Evolutionary conservation across 1,140 invertebrate genomes (phyloP).

Genomic region (Diachasma alloeum): DNA sequence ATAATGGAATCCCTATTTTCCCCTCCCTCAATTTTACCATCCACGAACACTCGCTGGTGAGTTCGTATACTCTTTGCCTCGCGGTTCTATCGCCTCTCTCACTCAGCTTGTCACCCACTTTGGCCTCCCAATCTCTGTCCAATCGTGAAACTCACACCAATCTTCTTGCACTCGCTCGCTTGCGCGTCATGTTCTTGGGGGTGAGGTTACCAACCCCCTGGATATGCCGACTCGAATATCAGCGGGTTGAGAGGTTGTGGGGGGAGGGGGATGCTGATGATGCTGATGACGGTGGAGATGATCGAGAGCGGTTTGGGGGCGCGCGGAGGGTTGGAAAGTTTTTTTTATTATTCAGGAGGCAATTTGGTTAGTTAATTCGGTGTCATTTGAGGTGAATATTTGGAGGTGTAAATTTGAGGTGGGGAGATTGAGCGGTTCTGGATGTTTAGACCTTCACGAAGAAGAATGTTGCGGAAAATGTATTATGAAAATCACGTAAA

Average conservation of each 20-base stretch:
- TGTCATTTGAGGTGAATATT: too few species aligned
- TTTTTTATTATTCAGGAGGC: too few species aligned
- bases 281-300: too few species aligned
- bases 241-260: background rate
- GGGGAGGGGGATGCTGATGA: too few species aligned
- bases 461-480: too few species aligned
- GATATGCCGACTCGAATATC: background rate
- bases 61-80: background rate
- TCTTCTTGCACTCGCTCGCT: background rate
- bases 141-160: slow-evolving; percentile 10
- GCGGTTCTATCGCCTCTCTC: background rate
- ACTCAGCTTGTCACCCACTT: slow-evolving; percentile 25
- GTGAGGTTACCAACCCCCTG: background rate
- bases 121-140: slow-evolving; percentile 29
- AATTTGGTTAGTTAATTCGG: too few species aligned
- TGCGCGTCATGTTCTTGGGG: background rate
- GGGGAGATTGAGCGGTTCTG: too few species aligned
- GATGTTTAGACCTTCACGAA: too few species aligned
- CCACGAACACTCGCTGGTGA: background rate
- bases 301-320: too few species aligned
- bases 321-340: too few species aligned
- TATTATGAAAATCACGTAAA: too few species aligned
- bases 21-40: background rate
- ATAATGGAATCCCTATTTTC: slow-evolving; percentile 64
- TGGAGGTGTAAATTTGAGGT: too few species aligned